These are phyloP conservation scores for Macrophya alboannulata DNA, from an alignment of 2,888 invertebrate genomes.

Conservation along the genomic window DNA sequence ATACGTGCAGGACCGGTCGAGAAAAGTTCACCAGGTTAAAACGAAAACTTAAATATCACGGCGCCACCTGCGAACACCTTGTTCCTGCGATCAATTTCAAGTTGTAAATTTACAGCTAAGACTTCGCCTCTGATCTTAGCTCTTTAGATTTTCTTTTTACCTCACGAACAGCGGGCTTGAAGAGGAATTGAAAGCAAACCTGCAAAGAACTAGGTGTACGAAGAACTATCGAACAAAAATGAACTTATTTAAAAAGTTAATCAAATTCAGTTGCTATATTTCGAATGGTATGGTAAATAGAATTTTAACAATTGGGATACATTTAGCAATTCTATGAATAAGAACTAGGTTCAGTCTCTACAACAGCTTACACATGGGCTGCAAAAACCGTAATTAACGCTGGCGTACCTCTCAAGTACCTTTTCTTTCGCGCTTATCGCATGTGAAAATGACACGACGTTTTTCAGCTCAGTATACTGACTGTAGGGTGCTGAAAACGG, in stretches of 20 bases:
- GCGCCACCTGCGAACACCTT: slow-evolving; percentile 33
- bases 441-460: neutral
- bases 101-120: slow-evolving; percentile 43
- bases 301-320: neutral
- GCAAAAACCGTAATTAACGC: neutral
- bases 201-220: neutral
- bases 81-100: slow-evolving; percentile 42
- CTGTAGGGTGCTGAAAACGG: neutral
- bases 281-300: neutral
- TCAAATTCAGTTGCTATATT: neutral
- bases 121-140: slow-evolving; percentile 18
- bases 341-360: neutral
- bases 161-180: neutral
- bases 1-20: neutral
- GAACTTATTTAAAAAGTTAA: neutral
- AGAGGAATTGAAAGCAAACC: neutral
- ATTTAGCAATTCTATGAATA: too few species aligned
- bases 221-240: neutral
- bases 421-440: neutral
- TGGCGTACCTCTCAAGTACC: neutral
- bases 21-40: slow-evolving; percentile 45
- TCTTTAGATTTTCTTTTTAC: neutral
- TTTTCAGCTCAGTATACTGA: neutral
- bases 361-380: neutral
- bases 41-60: slow-evolving; percentile 44